Percentiles rank a stretch among this genome's conserved stretches.
Evolutionary conservation across 2,888 invertebrate genomes (phyloP).

Genomic region (Synergus itoensis): DNA sequence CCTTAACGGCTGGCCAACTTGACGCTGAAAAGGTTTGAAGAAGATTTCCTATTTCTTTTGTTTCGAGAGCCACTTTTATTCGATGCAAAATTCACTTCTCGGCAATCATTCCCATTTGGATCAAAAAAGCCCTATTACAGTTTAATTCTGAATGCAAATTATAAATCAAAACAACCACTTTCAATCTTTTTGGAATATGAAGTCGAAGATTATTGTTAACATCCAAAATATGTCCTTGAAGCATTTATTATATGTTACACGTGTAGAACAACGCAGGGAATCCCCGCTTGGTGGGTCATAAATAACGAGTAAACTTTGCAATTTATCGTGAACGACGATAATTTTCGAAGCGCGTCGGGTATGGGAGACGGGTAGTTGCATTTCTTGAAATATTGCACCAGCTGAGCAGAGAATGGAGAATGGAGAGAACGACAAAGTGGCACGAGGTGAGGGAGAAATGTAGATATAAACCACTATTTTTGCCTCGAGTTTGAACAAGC

Average conservation of each 20-base stretch:
- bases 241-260: background rate
- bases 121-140: slow-evolving; percentile 6
- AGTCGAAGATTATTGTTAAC: background rate
- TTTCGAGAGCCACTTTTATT: slow-evolving; percentile 24
- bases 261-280: background rate
- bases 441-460: background rate
- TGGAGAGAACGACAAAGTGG: slow-evolving; percentile 40
- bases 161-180: too few relatives aligned
- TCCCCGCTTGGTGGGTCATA: slow-evolving; percentile 12
- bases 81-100: slow-evolving; percentile 7
- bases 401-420: slow-evolving; percentile 39
- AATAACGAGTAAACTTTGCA: slow-evolving; percentile 27
- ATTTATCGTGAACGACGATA: slow-evolving; percentile 35
- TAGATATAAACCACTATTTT: slow-evolving; percentile 15
- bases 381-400: slow-evolving; percentile 46
- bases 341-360: slow-evolving; percentile 30
- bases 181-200: too few relatives aligned
- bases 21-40: slow-evolving; percentile 5
- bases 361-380: slow-evolving; percentile 32
- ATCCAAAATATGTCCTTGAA: background rate
- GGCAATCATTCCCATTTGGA: background rate
- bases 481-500: slow-evolving; percentile 21
- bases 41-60: slow-evolving; percentile 23
- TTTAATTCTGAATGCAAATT: background rate
- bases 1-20: slow-evolving; percentile 38